Evolutionary conservation across 2,113 vertebrate genomes (phyloP).

Genomic region (Phycodurus eques): DNA sequence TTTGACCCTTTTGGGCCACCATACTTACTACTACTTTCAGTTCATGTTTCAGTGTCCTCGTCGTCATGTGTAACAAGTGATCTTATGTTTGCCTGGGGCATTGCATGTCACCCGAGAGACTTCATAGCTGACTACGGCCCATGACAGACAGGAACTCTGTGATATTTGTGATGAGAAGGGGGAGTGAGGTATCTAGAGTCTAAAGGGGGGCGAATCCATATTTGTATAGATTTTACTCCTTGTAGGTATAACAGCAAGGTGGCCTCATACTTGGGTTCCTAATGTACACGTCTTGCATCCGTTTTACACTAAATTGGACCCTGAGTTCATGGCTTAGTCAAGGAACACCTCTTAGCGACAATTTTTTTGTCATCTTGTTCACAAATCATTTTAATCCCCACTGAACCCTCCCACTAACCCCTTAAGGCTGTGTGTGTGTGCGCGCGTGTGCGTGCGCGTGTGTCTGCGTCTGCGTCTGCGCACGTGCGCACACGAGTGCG

Average conservation of each 20-base stretch:
- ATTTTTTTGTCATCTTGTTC: slow-evolving; percentile 33
- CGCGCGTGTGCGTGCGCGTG: neutral
- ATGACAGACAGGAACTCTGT: neutral
- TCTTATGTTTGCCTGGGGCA: neutral
- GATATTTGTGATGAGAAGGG: too few species aligned
- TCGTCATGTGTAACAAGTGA: neutral
- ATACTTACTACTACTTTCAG: too few species aligned
- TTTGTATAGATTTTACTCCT: neutral
- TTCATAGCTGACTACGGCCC: neutral
- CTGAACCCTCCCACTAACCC: slow-evolving; percentile 21
- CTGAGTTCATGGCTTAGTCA: neutral
- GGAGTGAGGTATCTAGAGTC: too few species aligned
- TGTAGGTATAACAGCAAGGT: neutral
- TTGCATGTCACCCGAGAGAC: neutral
- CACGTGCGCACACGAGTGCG: neutral
- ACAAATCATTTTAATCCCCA: slow-evolving; percentile 34
- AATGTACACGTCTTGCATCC: neutral
- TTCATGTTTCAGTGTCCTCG: too few species aligned
- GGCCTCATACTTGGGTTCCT: neutral
- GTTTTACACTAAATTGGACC: neutral
- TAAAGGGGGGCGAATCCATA: neutral
- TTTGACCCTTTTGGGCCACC: too few species aligned
- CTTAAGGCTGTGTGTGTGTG: slow-evolving; percentile 38
- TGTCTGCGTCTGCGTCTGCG: slow-evolving; percentile 19
- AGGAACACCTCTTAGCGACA: too few species aligned